phyloP scores from a whole-genome alignment of 2,888 invertebrate genomes.

The Elgonia sp. region DNA sequence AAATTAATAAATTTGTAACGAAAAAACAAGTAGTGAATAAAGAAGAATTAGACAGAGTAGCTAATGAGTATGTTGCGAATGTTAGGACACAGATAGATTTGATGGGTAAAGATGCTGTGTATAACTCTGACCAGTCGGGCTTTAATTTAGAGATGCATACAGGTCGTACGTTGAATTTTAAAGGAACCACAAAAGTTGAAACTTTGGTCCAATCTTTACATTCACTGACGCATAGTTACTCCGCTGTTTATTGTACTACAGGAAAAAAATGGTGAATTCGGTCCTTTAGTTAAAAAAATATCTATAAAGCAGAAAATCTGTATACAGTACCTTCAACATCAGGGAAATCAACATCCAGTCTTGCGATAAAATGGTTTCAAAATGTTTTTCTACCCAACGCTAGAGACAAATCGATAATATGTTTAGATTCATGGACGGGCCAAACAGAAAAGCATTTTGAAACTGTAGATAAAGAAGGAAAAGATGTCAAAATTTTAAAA shows the following conservation, averaged over 20 bases:
- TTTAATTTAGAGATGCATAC: constrained; percentile 55
- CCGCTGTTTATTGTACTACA: constrained; percentile 60
- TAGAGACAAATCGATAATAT: constrained; percentile 47
- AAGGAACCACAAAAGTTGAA: constrained; percentile 43
- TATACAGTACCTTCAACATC: constrained; percentile 58
- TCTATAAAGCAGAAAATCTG: constrained; percentile 66
- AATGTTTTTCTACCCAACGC: constrained; percentile 43
- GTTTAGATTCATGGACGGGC: constrained; percentile 63
- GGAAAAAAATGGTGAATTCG: constrained; percentile 70
- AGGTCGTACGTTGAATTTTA: constrained; percentile 49
- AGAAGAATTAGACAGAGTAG: constrained; percentile 37
- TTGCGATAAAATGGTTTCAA: constrained; percentile 53
- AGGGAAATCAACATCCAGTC: constrained; percentile 58
- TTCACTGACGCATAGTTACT: constrained; percentile 65
- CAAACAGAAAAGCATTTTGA: constrained; percentile 55
- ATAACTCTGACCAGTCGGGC: constrained; percentile 59
- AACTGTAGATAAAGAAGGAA: constrained; percentile 43
- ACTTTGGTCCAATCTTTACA: constrained; percentile 32
- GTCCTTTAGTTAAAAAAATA: constrained; percentile 63
- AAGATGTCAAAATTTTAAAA: constrained; percentile 27
- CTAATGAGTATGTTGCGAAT: constrained; percentile 7
- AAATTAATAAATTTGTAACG: constrained; percentile 74
- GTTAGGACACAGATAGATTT: constrained; percentile 15
- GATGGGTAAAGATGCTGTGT: constrained; percentile 22
- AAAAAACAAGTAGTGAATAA: constrained; percentile 39